Conservation (phyloP, 2,888 invertebrate genomes). For the Himalopsyche japonica region DNA sequence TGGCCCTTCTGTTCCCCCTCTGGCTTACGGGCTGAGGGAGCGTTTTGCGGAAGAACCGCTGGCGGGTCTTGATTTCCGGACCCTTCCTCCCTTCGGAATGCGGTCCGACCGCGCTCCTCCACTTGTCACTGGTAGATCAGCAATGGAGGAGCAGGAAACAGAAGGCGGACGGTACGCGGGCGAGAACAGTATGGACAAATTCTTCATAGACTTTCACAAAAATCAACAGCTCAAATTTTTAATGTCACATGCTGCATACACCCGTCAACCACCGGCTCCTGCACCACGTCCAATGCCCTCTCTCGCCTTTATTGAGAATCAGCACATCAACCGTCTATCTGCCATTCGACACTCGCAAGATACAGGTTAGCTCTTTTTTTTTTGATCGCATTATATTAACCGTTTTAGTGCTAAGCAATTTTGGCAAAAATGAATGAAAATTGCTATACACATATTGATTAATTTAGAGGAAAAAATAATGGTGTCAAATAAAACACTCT, state of each 20-base stretch:
- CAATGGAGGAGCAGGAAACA: background rate
- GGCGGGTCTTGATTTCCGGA: background rate
- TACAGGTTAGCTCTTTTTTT: background rate
- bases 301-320: slow-evolving; percentile 39
- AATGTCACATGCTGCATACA: slow-evolving; percentile 47
- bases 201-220: slow-evolving; percentile 73
- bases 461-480: too few relatives aligned
- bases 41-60: slow-evolving; percentile 36
- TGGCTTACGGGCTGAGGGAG: slow-evolving; percentile 17
- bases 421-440: too few relatives aligned
- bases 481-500: too few relatives aligned
- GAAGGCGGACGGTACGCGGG: slow-evolving; percentile 49
- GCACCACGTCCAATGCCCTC: slow-evolving; percentile 34
- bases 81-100: slow-evolving; percentile 42
- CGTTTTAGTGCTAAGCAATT: too few relatives aligned
- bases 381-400: too few relatives aligned
- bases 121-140: background rate
- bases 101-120: slow-evolving; percentile 4
- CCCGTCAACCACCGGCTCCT: background rate
- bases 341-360: background rate
- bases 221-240: slow-evolving; percentile 56
- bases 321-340: slow-evolving; percentile 16
- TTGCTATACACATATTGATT: too few relatives aligned
- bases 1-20: slow-evolving; percentile 12
- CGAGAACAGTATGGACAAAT: slow-evolving; percentile 66